These are phyloP conservation scores for Hemaris fuciformis DNA, from an alignment of 2,888 invertebrate genomes.

Conservation along the genomic window DNA sequence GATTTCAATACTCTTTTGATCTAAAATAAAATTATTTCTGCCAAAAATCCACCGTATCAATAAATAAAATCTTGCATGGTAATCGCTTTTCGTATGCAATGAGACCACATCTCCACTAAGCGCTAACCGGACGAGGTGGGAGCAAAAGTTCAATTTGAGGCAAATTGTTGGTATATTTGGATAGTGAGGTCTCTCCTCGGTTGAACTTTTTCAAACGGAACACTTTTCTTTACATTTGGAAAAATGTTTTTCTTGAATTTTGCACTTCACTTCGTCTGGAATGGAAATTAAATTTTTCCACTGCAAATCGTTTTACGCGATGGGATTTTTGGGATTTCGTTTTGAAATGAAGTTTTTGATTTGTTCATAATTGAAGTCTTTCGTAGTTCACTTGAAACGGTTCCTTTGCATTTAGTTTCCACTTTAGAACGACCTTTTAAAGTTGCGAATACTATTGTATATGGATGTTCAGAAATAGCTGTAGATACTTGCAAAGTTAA, in stretches of 20 bases:
- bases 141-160: slow-evolving; percentile 29
- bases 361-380: slow-evolving; percentile 1
- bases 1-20: no score
- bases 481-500: neutral
- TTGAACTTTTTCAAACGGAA: slow-evolving; percentile 15
- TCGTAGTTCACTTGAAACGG: neutral
- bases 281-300: slow-evolving; percentile 18
- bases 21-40: no score
- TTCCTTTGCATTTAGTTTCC: no score
- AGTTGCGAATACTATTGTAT: no score
- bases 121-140: slow-evolving; percentile 11
- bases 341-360: neutral
- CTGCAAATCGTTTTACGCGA: neutral
- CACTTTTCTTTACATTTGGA: slow-evolving; percentile 21
- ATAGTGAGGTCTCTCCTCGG: slow-evolving; percentile 17
- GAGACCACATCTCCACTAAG: neutral
- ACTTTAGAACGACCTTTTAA: no score
- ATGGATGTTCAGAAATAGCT: no score
- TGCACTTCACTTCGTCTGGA: slow-evolving; percentile 17
- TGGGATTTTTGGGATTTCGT: neutral
- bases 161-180: slow-evolving; percentile 36
- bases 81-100: neutral
- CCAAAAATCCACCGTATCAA: no score
- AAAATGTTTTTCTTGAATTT: slow-evolving; percentile 24
- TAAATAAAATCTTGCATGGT: no score